Base-by-base conservation (phyloP, 2,797 vertebrate genomes). In the Darevskia nairensis region DNA sequence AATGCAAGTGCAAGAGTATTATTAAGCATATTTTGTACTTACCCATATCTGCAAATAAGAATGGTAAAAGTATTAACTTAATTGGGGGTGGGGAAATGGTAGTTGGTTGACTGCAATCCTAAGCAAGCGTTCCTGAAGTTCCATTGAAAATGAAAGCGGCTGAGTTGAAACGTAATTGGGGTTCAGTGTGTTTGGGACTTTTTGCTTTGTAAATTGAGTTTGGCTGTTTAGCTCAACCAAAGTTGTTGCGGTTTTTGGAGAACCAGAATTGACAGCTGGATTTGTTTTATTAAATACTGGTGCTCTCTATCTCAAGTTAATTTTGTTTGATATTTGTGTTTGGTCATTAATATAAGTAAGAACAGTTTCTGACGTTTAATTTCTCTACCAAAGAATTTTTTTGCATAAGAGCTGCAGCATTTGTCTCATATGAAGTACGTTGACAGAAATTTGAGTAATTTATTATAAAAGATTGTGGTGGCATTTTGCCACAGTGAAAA, bases 361-460 rank as follows among this genome's bases (percentile, higher is more conserved):
- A 88, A 77, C 69, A 64, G 15, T 86, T 90, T 93, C 88, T 81
- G 50, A 88, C 2, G 4, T 83, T 69, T 89, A 89, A 55, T 93
- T 94, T 96, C 91, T 95, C 87, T 96, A 96, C 97, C 96, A 97
- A 97, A 97, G 96, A 95, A 92, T 90, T 90, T 55, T 46, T 55
- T 80, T 46, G 87, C 88, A 88, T 76, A 75, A 32, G 82, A 87
- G 87, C 84, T 92, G 84, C 93, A n/a, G 76, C 82, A 93, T 93
- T 94, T 88, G 68, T 8, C 7, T 94, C 86, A 39, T 35, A 35
- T 74, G 86, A 89, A 88, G 80, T 66, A 80, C 74, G 13, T 83
- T 80, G 88, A 72, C 76, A 79, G 55, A 93, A 91, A 89, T 82
- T 7, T 75, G 0, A 55, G 87, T n/a, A 77, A 80, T 85, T 75